Percentiles rank a stretch among this genome's conserved stretches.
Conservation (phyloP, 2,113 vertebrate species). For the Hoplias malabaricus region DNA sequence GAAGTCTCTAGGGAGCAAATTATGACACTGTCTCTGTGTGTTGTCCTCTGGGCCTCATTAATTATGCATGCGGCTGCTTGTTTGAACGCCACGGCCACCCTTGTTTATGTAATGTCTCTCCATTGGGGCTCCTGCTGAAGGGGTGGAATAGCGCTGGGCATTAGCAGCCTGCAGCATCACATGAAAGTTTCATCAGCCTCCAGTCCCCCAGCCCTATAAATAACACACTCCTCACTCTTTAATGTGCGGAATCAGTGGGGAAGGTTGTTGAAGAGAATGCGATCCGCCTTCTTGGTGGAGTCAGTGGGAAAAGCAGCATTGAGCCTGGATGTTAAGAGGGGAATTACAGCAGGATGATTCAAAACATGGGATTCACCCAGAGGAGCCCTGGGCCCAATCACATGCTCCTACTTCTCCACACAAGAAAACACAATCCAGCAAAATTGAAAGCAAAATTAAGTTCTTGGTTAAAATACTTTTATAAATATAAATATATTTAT, state of each 20-base stretch:
- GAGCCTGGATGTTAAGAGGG: background rate
- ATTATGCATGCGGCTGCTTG: conserved; percentile 12
- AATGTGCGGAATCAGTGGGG: conserved; percentile 20
- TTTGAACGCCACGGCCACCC: background rate
- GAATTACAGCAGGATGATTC: conserved; percentile 1
- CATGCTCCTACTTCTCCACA: background rate
- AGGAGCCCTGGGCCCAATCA: background rate
- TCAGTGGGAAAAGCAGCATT: background rate
- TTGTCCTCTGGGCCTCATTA: conserved; percentile 2
- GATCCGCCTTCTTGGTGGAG: background rate
- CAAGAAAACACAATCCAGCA: background rate
- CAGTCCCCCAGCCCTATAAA: conserved; percentile 32
- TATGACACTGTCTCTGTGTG: background rate
- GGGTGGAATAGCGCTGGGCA: background rate
- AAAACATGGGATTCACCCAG: background rate
- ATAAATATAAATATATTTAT: too few species aligned
- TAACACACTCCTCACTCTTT: conserved; percentile 36
- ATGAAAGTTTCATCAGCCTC: conserved; percentile 45
- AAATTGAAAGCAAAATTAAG: too few species aligned
- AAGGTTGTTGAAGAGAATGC: background rate
- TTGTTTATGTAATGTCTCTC: conserved; percentile 25
- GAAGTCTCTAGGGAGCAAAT: background rate
- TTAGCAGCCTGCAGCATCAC: conserved; percentile 16
- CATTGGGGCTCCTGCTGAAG: background rate
- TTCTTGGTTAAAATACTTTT: too few species aligned